These are phyloP conservation scores for Blomia tropicalis DNA, from an alignment of 2,888 invertebrate species.

Conservation along the genomic window DNA sequence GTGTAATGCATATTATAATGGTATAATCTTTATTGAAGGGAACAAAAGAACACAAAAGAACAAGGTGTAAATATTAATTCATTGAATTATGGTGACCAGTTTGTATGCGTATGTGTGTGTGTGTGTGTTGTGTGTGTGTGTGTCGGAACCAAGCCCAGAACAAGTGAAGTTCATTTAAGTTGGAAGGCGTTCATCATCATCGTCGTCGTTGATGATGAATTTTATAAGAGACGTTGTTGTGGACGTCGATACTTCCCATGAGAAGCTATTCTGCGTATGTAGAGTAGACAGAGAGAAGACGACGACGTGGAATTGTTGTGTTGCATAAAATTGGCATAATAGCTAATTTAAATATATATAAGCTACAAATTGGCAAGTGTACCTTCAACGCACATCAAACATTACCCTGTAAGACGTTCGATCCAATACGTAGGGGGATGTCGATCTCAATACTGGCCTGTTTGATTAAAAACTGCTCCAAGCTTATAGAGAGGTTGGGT, in stretches of 20 bases:
- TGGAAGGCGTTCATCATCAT: slow-evolving; percentile 12
- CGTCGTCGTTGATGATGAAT: neutral
- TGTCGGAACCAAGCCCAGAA: slow-evolving; percentile 9
- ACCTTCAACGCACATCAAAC: neutral
- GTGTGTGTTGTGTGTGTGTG: too few species aligned
- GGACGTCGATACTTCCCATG: too few species aligned
- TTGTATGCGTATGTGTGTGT: too few species aligned
- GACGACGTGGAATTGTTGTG: neutral
- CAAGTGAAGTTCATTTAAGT: slow-evolving; percentile 1
- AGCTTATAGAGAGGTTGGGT: too few species aligned
- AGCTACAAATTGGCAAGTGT: slow-evolving; percentile 6
- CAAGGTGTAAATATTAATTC: neutral
- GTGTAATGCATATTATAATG: too few species aligned
- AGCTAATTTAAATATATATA: slow-evolving; percentile 13
- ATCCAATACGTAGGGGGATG: neutral
- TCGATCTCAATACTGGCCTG: too few species aligned
- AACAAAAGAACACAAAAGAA: neutral
- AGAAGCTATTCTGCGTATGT: neutral
- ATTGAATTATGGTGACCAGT: too few species aligned
- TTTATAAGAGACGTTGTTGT: too few species aligned
- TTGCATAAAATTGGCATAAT: slow-evolving; percentile 13
- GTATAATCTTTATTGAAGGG: too few species aligned
- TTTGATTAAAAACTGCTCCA: too few species aligned
- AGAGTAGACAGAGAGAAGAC: too few species aligned
- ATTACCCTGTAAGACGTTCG: neutral